A percentile compares a stretch with the other conserved stretches of the same genome.
Evolutionary conservation across 2,113 vertebrate genomes (phyloP).

Genomic region (Ammospiza nelsoni): DNA sequence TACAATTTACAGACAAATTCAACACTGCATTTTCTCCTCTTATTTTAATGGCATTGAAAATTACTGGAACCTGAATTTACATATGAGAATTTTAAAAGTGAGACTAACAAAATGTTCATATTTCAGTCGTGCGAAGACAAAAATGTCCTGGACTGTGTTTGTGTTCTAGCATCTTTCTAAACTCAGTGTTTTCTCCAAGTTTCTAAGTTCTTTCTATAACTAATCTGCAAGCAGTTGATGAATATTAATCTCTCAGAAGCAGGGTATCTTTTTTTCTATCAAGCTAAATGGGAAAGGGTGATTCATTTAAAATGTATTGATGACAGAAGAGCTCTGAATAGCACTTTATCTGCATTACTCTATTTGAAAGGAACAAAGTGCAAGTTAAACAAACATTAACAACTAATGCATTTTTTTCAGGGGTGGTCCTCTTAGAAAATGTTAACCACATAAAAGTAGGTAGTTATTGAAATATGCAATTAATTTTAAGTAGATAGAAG

Average conservation of each 20-base stretch:
- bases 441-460: slow-evolving; percentile 21
- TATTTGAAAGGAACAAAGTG: slow-evolving; percentile 55
- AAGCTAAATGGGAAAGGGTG: slow-evolving; percentile 30
- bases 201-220: background rate
- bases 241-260: background rate
- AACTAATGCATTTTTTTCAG: slow-evolving; percentile 47
- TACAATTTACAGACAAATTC: background rate
- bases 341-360: slow-evolving; percentile 30
- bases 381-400: slow-evolving; percentile 64
- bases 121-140: background rate
- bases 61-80: background rate
- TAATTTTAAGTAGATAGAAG: slow-evolving; percentile 44
- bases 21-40: background rate
- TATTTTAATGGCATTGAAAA: background rate
- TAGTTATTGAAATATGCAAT: slow-evolving; percentile 52
- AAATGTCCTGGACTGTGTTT: background rate
- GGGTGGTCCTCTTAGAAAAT: slow-evolving; percentile 40
- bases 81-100: background rate
- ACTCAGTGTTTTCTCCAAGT: background rate
- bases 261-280: slow-evolving; percentile 1
- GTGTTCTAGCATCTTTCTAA: slow-evolving; percentile 26
- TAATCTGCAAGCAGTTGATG: background rate
- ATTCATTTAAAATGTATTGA: slow-evolving; percentile 32
- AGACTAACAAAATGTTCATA: background rate
- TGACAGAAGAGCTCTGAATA: slow-evolving; percentile 46